A percentile compares a stretch with the other conserved stretches of the same genome.
Evolutionary conservation across 2,113 vertebrate genomes (phyloP).

Genomic region (Gymnocephalus cernua): DNA sequence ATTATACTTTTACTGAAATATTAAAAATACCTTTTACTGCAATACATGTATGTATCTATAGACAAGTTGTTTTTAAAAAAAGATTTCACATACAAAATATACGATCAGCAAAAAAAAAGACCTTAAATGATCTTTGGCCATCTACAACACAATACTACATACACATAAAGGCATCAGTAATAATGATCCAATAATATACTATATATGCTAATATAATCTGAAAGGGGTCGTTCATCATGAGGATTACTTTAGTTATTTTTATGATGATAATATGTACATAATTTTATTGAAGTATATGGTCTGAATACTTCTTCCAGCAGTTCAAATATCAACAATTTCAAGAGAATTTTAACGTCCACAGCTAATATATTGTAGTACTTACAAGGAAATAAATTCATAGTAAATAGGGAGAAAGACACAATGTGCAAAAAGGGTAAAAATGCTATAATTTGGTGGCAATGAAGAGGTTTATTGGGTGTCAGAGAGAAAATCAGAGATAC

Average conservation of each 20-base stretch:
- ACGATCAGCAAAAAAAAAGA: too few relatives aligned
- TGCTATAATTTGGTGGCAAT: background rate
- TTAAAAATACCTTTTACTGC: background rate
- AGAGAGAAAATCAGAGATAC: background rate
- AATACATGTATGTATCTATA: background rate
- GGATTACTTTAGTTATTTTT: background rate
- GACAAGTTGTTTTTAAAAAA: too few relatives aligned
- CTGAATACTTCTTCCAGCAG: too few relatives aligned
- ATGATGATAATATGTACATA: background rate
- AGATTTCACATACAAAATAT: too few relatives aligned
- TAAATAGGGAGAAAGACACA: background rate
- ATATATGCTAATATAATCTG: too few relatives aligned
- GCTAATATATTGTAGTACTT: background rate
- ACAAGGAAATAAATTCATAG: background rate
- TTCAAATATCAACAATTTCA: too few relatives aligned
- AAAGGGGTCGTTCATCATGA: background rate
- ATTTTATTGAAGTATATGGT: background rate
- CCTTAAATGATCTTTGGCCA: background rate
- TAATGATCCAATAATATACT: too few relatives aligned
- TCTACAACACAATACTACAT: background rate
- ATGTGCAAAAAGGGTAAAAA: background rate
- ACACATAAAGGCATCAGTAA: background rate
- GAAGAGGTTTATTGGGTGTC: background rate
- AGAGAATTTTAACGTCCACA: too few relatives aligned
- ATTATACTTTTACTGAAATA: background rate